Conservation (phyloP, 2,888 invertebrate species). For the Scaeva pyrastri region DNA sequence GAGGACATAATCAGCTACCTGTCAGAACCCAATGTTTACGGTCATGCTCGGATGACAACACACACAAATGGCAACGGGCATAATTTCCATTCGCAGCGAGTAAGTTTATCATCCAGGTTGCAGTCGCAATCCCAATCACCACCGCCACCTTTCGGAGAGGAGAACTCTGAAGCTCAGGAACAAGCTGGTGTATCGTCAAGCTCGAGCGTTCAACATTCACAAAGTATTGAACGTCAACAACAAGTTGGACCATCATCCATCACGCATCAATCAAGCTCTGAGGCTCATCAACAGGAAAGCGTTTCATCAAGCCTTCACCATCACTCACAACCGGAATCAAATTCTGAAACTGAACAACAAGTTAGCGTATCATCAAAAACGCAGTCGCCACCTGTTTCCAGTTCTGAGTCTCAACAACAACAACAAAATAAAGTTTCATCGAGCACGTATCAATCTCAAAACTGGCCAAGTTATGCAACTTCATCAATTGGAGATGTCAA, state of each 20-base stretch:
- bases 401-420: background rate
- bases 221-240: background rate
- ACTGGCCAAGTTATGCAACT: background rate
- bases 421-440: background rate
- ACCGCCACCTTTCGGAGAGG: no score
- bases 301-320: background rate
- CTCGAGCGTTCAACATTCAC: background rate
- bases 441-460: background rate
- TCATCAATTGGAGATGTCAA: background rate
- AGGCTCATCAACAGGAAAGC: background rate
- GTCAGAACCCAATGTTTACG: constrained; percentile 2
- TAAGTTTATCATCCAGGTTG: background rate
- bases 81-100: background rate
- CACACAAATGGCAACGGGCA: background rate
- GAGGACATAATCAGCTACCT: constrained; percentile 2
- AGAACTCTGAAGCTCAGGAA: background rate
- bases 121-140: background rate
- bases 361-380: background rate
- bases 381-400: background rate
- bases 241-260: background rate
- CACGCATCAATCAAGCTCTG: background rate
- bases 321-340: background rate
- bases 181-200: background rate
- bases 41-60: background rate
- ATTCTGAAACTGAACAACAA: background rate